These are phyloP conservation scores for Sander vitreus DNA, from an alignment of 2,113 vertebrate species.

Conservation along the genomic window DNA sequence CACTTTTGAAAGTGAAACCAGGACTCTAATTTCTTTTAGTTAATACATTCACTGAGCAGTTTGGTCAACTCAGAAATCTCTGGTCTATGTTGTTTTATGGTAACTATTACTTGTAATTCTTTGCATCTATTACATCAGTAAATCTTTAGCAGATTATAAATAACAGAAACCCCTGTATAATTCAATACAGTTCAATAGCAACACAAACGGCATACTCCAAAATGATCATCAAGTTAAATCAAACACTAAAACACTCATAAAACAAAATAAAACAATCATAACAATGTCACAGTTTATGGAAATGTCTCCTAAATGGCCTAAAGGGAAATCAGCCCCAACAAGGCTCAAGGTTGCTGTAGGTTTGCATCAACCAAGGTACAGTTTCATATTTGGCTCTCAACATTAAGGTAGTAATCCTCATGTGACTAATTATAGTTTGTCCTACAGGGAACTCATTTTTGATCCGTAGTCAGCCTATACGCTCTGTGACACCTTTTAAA, in stretches of 20 bases:
- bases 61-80: neutral
- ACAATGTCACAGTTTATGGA: neutral
- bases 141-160: neutral
- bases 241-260: neutral
- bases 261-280: neutral
- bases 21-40: neutral
- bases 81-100: too few species aligned
- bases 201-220: neutral
- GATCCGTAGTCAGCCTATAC: neutral
- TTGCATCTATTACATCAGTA: neutral
- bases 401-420: neutral
- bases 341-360: neutral
- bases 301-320: neutral
- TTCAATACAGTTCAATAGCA: neutral
- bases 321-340: neutral
- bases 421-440: neutral
- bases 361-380: neutral
- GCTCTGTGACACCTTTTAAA: neutral
- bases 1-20: neutral
- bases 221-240: neutral
- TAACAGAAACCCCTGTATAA: neutral
- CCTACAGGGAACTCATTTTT: neutral
- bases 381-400: conserved; percentile 3
- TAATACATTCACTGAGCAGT: neutral
- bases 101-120: neutral